Conservation (phyloP, 2,113 vertebrate species). For the Paedocypris sp. region DNA sequence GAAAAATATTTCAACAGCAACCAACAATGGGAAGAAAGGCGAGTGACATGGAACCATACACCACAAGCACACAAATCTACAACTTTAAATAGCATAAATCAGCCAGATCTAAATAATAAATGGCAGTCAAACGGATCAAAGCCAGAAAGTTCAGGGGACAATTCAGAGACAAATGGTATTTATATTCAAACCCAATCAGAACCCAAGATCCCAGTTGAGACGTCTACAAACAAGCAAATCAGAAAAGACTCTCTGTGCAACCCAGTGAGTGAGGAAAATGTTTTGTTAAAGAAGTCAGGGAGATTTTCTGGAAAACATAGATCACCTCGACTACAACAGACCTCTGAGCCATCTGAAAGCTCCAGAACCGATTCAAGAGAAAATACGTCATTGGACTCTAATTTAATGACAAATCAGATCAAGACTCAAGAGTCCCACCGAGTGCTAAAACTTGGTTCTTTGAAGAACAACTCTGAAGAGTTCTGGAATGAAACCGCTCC, state of each 20-base stretch:
- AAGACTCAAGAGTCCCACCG: conserved; percentile 28
- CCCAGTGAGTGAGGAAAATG: conserved; percentile 25
- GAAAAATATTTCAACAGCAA: conserved; percentile 26
- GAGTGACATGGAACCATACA: conserved; percentile 26
- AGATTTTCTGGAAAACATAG: conserved; percentile 38
- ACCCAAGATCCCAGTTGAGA: conserved; percentile 18
- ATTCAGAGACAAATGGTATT: conserved; percentile 44
- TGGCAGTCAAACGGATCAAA: conserved; percentile 8
- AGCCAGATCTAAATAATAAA: neutral
- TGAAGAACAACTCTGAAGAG: conserved; percentile 38
- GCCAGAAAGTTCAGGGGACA: too few species aligned
- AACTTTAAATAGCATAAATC: neutral
- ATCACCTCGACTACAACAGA: conserved; percentile 41
- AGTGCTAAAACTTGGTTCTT: conserved; percentile 44
- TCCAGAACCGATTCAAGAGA: neutral
- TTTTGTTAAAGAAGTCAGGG: conserved; percentile 8
- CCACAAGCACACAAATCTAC: neutral
- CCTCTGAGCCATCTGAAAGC: neutral
- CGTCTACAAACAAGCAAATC: neutral
- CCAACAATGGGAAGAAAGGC: conserved; percentile 22
- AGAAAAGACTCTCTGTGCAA: conserved; percentile 17
- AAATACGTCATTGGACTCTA: neutral
- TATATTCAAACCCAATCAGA: conserved; percentile 6
- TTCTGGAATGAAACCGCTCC: conserved; percentile 32
- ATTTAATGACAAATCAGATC: conserved; percentile 35